These are phyloP conservation scores for Campodea augens DNA, from an alignment of 1,140 invertebrate genomes.

Conservation along the genomic window DNA sequence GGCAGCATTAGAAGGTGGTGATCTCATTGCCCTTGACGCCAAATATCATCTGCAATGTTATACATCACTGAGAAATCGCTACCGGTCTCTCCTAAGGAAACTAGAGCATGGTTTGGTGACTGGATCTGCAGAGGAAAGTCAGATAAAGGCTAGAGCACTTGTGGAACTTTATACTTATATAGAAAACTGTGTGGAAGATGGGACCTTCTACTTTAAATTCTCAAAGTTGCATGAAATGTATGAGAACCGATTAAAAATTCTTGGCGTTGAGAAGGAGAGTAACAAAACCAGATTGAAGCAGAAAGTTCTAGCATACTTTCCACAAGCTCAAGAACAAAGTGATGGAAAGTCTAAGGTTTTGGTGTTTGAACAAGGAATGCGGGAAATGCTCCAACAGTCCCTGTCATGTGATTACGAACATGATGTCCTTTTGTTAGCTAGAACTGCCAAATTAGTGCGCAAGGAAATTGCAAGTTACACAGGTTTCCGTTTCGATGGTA, in stretches of 20 bases:
- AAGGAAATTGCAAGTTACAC: not conserved
- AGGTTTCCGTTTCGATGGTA: slow-evolving; percentile 6
- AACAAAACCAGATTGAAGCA: not conserved
- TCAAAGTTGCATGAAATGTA: not conserved
- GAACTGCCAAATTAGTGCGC: not conserved
- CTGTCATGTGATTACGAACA: not conserved
- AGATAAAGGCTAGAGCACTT: slow-evolving; percentile 4
- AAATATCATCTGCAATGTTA: slow-evolving; percentile 5
- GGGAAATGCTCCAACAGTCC: slow-evolving; percentile 3
- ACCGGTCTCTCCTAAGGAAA: slow-evolving; percentile 5
- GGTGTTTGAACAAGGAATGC: slow-evolving; percentile 6
- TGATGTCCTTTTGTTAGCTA: not conserved
- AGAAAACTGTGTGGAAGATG: slow-evolving; percentile 2
- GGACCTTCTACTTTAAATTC: slow-evolving; percentile 6
- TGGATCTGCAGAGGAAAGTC: slow-evolving; percentile 5
- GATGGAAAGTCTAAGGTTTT: slow-evolving; percentile 6
- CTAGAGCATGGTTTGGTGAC: slow-evolving; percentile 1
- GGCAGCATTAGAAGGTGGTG: slow-evolving; percentile 5
- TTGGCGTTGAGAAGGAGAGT: not conserved
- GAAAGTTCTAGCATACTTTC: slow-evolving; percentile 1
- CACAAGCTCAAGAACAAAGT: slow-evolving; percentile 6
- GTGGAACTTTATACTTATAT: not conserved
- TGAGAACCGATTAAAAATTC: not conserved
- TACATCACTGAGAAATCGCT: slow-evolving; percentile 4
- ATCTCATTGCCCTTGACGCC: slow-evolving; percentile 6